phyloP scores from a whole-genome alignment of 2,797 vertebrate genomes.

The Pseudotriccus pelzelni region DNA sequence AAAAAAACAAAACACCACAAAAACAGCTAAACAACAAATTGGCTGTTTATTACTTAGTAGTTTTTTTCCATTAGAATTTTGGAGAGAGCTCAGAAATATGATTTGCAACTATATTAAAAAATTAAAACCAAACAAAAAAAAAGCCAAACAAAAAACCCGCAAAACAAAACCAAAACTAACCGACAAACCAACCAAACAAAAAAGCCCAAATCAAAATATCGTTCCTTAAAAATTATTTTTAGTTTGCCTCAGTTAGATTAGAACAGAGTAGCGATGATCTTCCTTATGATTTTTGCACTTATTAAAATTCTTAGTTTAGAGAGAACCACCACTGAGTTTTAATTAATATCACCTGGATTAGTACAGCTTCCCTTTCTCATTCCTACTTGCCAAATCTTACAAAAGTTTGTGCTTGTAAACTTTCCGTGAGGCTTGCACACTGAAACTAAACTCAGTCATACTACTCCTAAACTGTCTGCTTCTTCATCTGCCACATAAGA shows the following conservation, averaged over 20 bases:
- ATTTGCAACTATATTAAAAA: neutral
- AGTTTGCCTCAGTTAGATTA: neutral
- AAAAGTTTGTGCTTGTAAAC: neutral
- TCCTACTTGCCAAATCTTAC: neutral
- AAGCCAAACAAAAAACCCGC: neutral
- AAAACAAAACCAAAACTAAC: too few species aligned
- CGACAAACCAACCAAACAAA: neutral
- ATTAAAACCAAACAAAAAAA: neutral
- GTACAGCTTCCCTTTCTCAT: neutral
- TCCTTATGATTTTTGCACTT: neutral
- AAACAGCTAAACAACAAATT: neutral
- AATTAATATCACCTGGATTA: neutral
- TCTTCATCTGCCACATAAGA: neutral
- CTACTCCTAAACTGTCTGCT: fast-evolving
- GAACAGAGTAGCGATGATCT: neutral
- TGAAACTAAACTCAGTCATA: neutral
- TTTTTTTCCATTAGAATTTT: neutral
- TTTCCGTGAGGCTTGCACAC: neutral
- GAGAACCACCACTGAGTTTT: neutral
- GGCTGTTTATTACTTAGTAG: neutral
- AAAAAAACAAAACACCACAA: neutral
- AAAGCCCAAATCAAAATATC: too few species aligned
- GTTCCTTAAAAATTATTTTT: neutral
- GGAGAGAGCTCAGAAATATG: neutral
- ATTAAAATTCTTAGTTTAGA: neutral